Conservation (phyloP, 2,888 invertebrate genomes). For the Heliconius ethilla region DNA sequence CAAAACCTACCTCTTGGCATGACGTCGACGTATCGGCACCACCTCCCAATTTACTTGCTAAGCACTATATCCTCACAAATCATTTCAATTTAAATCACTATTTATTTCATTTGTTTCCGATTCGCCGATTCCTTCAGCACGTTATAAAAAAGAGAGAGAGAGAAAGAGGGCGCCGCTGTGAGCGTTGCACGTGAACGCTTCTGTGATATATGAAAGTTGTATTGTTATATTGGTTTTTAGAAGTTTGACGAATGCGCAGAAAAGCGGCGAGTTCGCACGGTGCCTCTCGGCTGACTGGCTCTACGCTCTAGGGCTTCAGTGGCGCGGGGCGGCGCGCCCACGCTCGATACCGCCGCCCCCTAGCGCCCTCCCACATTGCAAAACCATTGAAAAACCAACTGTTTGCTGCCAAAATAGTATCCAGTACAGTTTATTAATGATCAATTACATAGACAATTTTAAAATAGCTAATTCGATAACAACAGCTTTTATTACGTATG, state of each 20-base stretch:
- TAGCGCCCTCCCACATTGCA: conserved; percentile 77
- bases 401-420: conserved; percentile 58
- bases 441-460: conserved; percentile 26
- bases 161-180: conserved; percentile 23
- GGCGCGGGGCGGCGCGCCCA: conserved; percentile 77
- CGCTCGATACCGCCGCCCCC: conserved; percentile 80
- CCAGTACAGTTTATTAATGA: conserved; percentile 41
- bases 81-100: conserved; percentile 68
- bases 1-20: conserved; percentile 71
- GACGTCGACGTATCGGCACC: conserved; percentile 65
- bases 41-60: conserved; percentile 67
- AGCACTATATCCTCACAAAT: conserved; percentile 72
- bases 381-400: conserved; percentile 68
- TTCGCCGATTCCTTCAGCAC: conserved; percentile 4
- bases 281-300: conserved; percentile 63
- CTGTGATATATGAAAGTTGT: conserved; percentile 49
- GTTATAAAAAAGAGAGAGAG: conserved; percentile 12
- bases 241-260: conserved; percentile 47
- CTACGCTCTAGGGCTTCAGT: conserved; percentile 71
- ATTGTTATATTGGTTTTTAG: conserved; percentile 48
- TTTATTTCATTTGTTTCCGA: conserved; percentile 49
- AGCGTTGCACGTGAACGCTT: conserved; percentile 50
- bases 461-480: not conserved
- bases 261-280: conserved; percentile 60
- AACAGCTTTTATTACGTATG: not conserved